A percentile compares a stretch with the other conserved stretches of the same genome.
Evolutionary conservation across 2,797 vertebrate genomes (phyloP).

Genomic region (Peromyscus eremicus): DNA sequence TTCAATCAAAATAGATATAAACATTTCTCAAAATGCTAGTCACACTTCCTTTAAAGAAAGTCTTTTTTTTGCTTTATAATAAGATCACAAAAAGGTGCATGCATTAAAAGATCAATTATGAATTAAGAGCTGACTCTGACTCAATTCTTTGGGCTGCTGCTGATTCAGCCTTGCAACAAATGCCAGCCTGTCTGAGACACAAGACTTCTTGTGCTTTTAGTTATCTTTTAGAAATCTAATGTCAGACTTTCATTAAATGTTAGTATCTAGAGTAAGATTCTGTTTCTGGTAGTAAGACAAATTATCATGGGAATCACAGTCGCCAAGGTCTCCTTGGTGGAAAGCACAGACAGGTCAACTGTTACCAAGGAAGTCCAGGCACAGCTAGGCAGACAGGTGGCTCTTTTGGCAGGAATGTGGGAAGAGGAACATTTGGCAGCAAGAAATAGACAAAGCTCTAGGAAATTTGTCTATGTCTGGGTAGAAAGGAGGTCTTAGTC

Average conservation of each 20-base stretch:
- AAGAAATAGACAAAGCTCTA: background rate
- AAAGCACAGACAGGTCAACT: constrained; percentile 56
- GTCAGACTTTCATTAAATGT: constrained; percentile 5
- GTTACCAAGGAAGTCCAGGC: constrained; percentile 32
- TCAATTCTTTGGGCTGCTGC: background rate
- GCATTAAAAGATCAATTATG: constrained; percentile 58
- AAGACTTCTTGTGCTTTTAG: constrained; percentile 13
- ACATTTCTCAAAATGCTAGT: constrained; percentile 61
- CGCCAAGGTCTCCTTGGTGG: background rate
- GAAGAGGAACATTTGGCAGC: constrained; percentile 68
- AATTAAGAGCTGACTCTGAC: background rate
- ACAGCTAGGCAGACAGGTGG: constrained; percentile 75
- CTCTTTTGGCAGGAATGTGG: constrained; percentile 63
- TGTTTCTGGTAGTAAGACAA: constrained; percentile 22
- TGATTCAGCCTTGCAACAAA: constrained; percentile 46
- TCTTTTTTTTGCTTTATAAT: background rate
- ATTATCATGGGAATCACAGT: constrained; percentile 26
- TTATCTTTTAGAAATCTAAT: constrained; percentile 38
- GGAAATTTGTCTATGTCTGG: constrained; percentile 66
- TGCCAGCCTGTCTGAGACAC: background rate
- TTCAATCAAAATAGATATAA: constrained; percentile 64
- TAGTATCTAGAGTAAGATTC: background rate
- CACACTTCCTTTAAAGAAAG: constrained; percentile 42
- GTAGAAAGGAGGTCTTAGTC: constrained; percentile 35
- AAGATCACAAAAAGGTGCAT: constrained; percentile 42